phyloP scores from a whole-genome alignment of 1,140 invertebrate species.

The Schlechtendalia chinensis region DNA sequence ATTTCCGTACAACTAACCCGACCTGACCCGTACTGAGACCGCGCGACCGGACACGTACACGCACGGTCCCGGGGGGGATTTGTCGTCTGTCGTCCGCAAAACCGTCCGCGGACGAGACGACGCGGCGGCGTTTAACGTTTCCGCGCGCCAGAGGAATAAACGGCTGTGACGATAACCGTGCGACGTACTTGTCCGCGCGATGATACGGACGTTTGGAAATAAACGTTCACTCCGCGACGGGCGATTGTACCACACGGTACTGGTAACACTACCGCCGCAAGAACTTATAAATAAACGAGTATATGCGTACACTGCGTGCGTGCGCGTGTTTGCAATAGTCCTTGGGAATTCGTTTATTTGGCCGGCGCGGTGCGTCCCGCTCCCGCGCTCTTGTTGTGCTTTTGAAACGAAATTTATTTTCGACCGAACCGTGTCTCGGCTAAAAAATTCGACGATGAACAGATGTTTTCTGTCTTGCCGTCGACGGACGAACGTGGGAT shows the following conservation, averaged over 20 bases:
- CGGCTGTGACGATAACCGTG: neutral
- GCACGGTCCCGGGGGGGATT: too few species aligned
- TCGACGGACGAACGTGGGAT: conserved; percentile 20
- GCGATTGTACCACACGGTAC: conserved; percentile 7
- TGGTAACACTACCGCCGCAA: neutral
- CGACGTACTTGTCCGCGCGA: neutral
- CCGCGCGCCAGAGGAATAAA: too few species aligned
- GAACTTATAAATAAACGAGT: conserved; percentile 16
- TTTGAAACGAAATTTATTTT: conserved; percentile 22
- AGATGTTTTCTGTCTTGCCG: conserved; percentile 25
- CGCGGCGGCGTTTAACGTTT: neutral
- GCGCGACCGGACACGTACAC: too few species aligned
- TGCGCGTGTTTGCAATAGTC: neutral
- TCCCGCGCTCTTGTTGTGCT: neutral
- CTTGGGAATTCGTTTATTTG: conserved; percentile 26
- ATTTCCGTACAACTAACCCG: too few species aligned
- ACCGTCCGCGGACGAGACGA: neutral
- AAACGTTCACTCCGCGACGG: conserved; percentile 14
- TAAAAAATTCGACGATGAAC: conserved; percentile 28
- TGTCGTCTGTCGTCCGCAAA: too few species aligned
- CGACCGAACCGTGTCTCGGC: neutral
- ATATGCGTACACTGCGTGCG: neutral
- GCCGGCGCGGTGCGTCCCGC: neutral
- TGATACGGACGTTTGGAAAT: neutral
- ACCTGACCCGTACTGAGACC: too few species aligned